phyloP scores from a whole-genome alignment of 1,140 invertebrate species.

The Drosophila triauraria region DNA sequence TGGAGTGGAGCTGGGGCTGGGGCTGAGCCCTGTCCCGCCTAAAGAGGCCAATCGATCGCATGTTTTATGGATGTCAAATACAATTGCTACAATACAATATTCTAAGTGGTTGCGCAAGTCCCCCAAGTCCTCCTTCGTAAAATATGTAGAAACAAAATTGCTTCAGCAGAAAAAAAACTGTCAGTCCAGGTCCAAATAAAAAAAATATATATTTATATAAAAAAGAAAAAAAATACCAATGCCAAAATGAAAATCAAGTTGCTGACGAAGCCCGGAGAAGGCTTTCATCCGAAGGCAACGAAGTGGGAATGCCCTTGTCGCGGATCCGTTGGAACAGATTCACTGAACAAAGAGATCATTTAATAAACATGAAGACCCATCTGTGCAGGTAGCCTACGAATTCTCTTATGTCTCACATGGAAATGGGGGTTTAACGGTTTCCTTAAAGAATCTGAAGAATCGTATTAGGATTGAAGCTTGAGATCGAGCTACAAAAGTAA shows the following conservation, averaged over 20 bases:
- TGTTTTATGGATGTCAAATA: conserved; percentile 82
- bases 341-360: conserved; percentile 10
- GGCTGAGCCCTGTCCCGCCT: conserved; percentile 46
- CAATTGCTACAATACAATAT: conserved; percentile 75
- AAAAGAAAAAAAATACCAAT: conserved; percentile 40
- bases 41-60: conserved; percentile 81
- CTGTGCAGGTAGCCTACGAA: conserved; percentile 15
- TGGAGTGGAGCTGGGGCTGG: neutral
- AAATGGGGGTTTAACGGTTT: neutral
- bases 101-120: conserved; percentile 78
- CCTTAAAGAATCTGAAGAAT: neutral
- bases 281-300: conserved; percentile 14
- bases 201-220: conserved; percentile 18
- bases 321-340: conserved; percentile 4
- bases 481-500: too few species aligned
- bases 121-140: conserved; percentile 7
- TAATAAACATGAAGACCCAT: conserved; percentile 11
- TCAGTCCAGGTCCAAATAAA: conserved; percentile 47
- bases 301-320: conserved; percentile 46
- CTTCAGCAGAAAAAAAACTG: conserved; percentile 22
- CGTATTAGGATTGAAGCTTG: too few species aligned
- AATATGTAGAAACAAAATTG: conserved; percentile 44
- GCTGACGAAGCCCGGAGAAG: conserved; percentile 11
- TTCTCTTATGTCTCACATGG: neutral
- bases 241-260: conserved; percentile 59